These are phyloP conservation scores for Monochamus alternatus DNA, from an alignment of 2,888 invertebrate species.

Conservation along the genomic window DNA sequence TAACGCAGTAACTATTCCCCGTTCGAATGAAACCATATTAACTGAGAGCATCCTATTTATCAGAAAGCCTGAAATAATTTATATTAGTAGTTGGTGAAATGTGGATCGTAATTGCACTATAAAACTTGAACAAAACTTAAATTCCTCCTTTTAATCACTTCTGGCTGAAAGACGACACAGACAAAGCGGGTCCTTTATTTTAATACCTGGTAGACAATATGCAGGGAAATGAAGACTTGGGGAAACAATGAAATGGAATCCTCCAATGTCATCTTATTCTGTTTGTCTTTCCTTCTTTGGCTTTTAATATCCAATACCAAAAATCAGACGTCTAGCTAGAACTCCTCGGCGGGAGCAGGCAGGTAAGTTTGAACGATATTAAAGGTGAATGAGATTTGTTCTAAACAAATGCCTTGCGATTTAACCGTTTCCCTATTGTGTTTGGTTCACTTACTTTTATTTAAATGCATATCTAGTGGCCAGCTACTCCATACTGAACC, in stretches of 20 bases:
- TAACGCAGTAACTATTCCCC: neutral
- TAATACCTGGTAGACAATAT: constrained; percentile 55
- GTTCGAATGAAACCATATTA: constrained; percentile 8
- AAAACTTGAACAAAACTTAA: constrained; percentile 49
- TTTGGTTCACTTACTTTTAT: too few relatives aligned
- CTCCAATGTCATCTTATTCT: constrained; percentile 55
- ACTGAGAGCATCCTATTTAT: constrained; percentile 13
- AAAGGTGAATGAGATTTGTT: too few relatives aligned
- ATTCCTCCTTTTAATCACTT: constrained; percentile 53
- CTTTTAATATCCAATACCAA: constrained; percentile 55
- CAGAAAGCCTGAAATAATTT: constrained; percentile 26
- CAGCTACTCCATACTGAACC: too few relatives aligned
- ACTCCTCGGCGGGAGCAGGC: neutral
- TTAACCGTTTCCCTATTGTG: too few relatives aligned
- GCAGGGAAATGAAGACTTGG: constrained; percentile 54
- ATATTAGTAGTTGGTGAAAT: constrained; percentile 42
- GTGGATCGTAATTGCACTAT: constrained; percentile 46
- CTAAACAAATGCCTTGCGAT: too few relatives aligned
- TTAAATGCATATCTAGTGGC: too few relatives aligned
- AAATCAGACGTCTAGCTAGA: constrained; percentile 39
- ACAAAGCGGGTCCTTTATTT: constrained; percentile 44
- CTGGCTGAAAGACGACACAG: constrained; percentile 46
- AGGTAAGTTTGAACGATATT: neutral
- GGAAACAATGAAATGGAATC: constrained; percentile 54
- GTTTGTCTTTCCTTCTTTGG: constrained; percentile 55